Evolutionary conservation across 1,140 invertebrate species (phyloP).

Genomic region (Chelonus insularis): DNA sequence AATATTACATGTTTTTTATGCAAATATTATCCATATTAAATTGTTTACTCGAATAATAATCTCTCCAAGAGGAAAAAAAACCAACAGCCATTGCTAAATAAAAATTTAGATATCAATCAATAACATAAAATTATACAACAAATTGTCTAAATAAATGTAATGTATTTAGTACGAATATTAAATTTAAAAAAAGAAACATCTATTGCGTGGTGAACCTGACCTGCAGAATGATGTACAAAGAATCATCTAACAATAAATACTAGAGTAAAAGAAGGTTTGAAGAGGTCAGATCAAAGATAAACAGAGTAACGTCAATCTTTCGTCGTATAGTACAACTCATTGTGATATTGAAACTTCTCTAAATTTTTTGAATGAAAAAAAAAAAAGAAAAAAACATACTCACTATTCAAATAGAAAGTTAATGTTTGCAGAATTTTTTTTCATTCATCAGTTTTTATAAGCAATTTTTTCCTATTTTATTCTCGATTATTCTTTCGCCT

Average conservation of each 20-base stretch:
- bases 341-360: neutral
- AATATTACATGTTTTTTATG: conserved; percentile 5
- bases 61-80: too few relatives aligned
- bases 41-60: neutral
- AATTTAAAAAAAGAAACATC: conserved; percentile 1
- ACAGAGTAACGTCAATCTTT: conserved; percentile 13
- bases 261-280: conserved; percentile 26
- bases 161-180: too few relatives aligned
- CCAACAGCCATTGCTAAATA: too few relatives aligned
- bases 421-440: too few relatives aligned
- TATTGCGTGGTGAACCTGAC: conserved; percentile 39
- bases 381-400: too few relatives aligned
- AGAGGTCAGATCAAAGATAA: conserved; percentile 42
- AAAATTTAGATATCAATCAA: too few relatives aligned
- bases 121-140: too few relatives aligned
- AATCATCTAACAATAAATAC: conserved; percentile 13
- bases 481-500: conserved; percentile 19
- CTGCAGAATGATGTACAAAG: conserved; percentile 31
- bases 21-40: conserved; percentile 8
- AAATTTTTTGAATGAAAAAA: too few relatives aligned
- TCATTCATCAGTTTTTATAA: too few relatives aligned
- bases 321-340: conserved; percentile 1
- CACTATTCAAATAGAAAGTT: too few relatives aligned
- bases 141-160: too few relatives aligned
- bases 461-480: too few relatives aligned